Evolutionary conservation across 2,797 vertebrate species (phyloP), one percentile per base, ranked within the genome.

Genomic region (Tangara arthus): DNA sequence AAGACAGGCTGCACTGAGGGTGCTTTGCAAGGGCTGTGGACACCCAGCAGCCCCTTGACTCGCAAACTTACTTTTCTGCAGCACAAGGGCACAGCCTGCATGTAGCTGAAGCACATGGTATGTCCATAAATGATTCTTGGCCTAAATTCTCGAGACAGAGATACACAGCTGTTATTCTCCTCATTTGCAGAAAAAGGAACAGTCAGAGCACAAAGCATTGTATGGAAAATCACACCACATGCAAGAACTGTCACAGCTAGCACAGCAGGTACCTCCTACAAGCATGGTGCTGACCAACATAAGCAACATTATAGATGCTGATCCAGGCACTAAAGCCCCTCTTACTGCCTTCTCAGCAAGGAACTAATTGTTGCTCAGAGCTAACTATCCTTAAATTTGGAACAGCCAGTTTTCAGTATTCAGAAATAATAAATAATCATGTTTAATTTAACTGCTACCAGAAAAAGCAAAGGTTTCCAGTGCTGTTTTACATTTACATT

Each of bases 41-140:
- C 21, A 47, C 2, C 8, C 23, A 57, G 13, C 16, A 90, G 12
- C 5, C 9, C 11, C 21, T 28, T 2, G 1, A 24, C 10, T 66
- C 27, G 13, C 4, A 35, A 7, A 37, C 41, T 22, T 61, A 4
- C 72, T 59, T 77, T 81, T 10, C 24, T 59, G 70, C 6, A n/a
- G 47, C 39, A 42, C n/a, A 26, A 8, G 13, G 13, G 7, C 52
- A 53, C 10, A 37, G 20, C 30, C 47, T 1, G 0, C 2, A 2
- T 0, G 4, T 12, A 6, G 15, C 22, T 50, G n/a, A 82, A 77
- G 52, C 24, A 23, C 0, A 0, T 23, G 3, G 16, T 44, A 5
- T 44, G 15, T 64, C n/a, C 19, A 8, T 47, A 70, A 66, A 44
- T 37, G 13, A 65, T 44, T 57, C 52, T 73, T 6, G 3, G 21